Evolutionary conservation across 2,113 vertebrate species (phyloP).

Genomic region (Centrocercus urophasianus): DNA sequence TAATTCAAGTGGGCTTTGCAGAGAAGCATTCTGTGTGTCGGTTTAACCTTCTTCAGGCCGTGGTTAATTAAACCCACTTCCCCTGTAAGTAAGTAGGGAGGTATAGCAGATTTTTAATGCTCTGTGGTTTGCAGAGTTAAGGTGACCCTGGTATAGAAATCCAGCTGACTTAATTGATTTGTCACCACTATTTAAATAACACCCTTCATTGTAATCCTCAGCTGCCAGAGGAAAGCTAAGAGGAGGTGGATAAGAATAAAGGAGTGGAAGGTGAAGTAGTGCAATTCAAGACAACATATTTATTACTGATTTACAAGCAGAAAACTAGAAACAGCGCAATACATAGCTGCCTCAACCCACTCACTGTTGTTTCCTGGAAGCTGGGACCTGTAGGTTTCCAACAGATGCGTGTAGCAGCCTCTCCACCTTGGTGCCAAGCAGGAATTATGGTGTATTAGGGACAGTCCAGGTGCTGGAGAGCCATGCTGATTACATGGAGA

Average conservation of each 20-base stretch:
- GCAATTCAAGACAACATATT: not conserved
- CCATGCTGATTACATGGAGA: not conserved
- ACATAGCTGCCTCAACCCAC: not conserved
- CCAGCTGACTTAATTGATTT: conserved; percentile 32
- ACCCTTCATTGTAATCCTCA: not conserved
- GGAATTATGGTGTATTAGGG: not conserved
- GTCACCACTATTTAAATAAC: conserved; percentile 25
- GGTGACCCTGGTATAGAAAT: conserved; percentile 27
- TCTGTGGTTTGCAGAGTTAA: not conserved
- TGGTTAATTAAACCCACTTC: not conserved
- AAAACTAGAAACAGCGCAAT: not conserved
- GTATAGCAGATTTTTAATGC: not conserved
- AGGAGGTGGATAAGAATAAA: not conserved
- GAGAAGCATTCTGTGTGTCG: not conserved
- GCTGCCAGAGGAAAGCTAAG: not conserved
- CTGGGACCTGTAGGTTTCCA: not conserved
- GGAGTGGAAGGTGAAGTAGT: not conserved
- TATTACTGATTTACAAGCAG: not conserved
- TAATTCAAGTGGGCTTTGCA: not conserved
- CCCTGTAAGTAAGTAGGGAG: not conserved
- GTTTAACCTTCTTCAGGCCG: not conserved
- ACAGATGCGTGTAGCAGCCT: not conserved
- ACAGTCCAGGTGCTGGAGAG: not conserved
- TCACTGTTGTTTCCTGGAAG: not conserved
- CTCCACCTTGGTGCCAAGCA: not conserved